These are phyloP conservation scores for Todiramphus chloris DNA, from an alignment of 2,113 vertebrate species.

Conservation along the genomic window DNA sequence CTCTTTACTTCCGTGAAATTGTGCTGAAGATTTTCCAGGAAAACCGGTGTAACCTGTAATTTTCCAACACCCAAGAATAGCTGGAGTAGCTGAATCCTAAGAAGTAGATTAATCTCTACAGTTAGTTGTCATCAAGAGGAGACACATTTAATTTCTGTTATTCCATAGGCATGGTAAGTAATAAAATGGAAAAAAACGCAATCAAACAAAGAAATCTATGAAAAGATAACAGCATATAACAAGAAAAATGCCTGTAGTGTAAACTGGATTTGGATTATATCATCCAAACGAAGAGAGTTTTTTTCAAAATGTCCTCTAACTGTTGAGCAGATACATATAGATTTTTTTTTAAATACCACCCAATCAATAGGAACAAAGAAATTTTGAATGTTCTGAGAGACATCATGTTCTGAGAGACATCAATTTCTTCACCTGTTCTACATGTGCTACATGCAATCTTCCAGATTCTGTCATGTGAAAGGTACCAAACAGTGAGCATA, in stretches of 20 bases:
- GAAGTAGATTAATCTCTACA: not conserved
- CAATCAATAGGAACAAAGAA: not conserved
- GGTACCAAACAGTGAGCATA: not conserved
- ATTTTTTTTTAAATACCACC: not conserved
- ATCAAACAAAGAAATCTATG: not conserved
- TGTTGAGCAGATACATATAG: not conserved
- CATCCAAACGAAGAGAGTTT: not conserved
- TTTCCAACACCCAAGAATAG: not conserved
- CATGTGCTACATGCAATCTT: not conserved
- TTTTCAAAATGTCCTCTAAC: not conserved
- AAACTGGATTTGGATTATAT: not conserved
- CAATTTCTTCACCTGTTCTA: not conserved
- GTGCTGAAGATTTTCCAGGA: not conserved
- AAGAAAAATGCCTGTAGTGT: not conserved
- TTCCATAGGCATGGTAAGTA: not conserved
- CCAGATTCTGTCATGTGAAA: not conserved
- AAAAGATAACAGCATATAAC: not conserved
- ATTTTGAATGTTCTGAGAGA: not conserved
- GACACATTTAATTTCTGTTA: not conserved
- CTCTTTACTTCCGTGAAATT: not conserved
- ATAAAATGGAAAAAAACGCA: not conserved
- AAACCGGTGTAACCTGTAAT: not conserved
- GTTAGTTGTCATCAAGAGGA: not conserved
- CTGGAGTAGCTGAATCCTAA: not conserved
- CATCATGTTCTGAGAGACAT: not conserved